Evolutionary conservation across 2,113 vertebrate genomes (phyloP), one percentile per base, ranked within the genome.

Genomic region (Hypanus sabinus): DNA sequence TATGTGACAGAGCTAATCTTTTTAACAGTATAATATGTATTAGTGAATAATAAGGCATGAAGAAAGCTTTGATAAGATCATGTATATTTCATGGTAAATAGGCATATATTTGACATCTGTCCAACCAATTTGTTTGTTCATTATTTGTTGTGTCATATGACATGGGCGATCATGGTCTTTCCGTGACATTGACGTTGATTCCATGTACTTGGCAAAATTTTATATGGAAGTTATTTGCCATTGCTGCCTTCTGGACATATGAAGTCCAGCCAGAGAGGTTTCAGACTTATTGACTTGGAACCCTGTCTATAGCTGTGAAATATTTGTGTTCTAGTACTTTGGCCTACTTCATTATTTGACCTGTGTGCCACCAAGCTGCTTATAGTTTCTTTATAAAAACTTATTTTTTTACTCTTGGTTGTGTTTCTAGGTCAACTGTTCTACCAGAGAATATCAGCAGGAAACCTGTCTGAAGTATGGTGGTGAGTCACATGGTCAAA

Each of bases 401-500:
- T 33, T 70, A n/a, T 38, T 5, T 2, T 73, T 93, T 75, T 93
- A 12, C 11, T 93, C 33, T 46, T 16, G 22, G 10, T 71, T 68
- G 6, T 71, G 90, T 5, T 46, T 46, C 10, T 73, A 93, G 33
- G 33, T 93, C 20, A 22, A 38, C 22, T 92, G n/a, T 70, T 38
- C 4, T 1, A 70, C 65, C 7, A 73, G 65, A 71, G 46, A 71
- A 71, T 73, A 0, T 73, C 20, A 46, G 46, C 18, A 24, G 68
- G 90, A 46, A 93, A 73, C 62, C 20, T 46, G 90, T 46, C 55
- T 93, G 71, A 38, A 33, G 7, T 2, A 18, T 92, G 90, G 68
- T 73, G 91, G 36, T 93, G 91, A 73, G 68, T 75, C 10, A 55
- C 36, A 75, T 73, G 70, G 73, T 93, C 70, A 93, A 75, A 93